These are phyloP conservation scores for Phacellophora camtschatica DNA, from an alignment of 30 jellyfish, hydroid and myxozoan genomes.

Conservation along the genomic window DNA sequence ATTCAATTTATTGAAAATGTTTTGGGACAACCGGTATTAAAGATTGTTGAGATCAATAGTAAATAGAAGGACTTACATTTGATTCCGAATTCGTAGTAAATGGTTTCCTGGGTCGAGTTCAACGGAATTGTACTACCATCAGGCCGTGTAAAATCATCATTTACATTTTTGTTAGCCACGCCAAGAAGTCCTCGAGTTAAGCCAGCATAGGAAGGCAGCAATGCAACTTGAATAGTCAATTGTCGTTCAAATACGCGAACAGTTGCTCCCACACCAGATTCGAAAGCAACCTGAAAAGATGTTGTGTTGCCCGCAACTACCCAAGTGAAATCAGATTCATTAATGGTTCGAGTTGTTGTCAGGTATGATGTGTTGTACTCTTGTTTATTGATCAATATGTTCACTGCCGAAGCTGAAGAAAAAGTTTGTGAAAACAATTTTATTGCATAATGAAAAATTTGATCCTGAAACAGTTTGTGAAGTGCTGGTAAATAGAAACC, in stretches of 20 bases:
- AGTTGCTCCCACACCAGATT: conserved; percentile 37
- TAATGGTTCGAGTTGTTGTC: not conserved
- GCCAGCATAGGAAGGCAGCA: not conserved
- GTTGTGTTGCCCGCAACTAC: not conserved
- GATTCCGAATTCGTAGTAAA: conserved; percentile 53
- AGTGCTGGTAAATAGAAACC: not conserved
- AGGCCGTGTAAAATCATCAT: conserved; percentile 33
- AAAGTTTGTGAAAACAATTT: not conserved
- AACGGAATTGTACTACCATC: conserved; percentile 23
- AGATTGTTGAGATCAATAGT: no score
- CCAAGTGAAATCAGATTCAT: conserved; percentile 13
- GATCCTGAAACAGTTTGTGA: not conserved
- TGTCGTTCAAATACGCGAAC: conserved; percentile 4
- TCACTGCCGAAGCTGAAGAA: not conserved
- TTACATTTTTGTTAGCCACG: conserved; percentile 6
- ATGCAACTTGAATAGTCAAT: conserved; percentile 10
- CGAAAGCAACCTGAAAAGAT: not conserved
- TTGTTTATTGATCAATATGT: not conserved
- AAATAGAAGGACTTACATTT: conserved; percentile 1
- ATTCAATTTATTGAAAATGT: no score
- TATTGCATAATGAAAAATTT: not conserved
- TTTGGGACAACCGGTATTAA: no score
- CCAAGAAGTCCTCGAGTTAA: conserved; percentile 52
- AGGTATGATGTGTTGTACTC: not conserved
- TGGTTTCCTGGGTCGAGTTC: conserved; percentile 15